Evolutionary conservation across 2,797 vertebrate genomes (phyloP).

Genomic region (Anabas testudineus): DNA sequence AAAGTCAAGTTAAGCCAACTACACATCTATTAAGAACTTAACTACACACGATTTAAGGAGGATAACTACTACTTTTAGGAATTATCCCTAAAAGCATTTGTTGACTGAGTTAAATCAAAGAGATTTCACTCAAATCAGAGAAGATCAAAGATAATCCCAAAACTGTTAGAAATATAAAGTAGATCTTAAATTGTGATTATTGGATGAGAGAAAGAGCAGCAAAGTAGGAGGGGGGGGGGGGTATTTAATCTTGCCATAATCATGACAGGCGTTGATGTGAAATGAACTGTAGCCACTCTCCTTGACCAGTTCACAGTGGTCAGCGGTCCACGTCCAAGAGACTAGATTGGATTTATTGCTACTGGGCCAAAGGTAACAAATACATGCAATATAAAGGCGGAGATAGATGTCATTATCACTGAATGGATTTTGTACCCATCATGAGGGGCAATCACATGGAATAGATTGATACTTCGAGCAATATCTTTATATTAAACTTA

Average conservation of each 20-base stretch:
- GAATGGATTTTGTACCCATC: slow-evolving; percentile 83
- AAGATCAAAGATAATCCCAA: neutral
- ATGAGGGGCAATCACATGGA: slow-evolving; percentile 81
- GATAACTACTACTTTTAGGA: too few species aligned
- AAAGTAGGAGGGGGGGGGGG: slow-evolving; percentile 17
- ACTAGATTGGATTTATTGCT: slow-evolving; percentile 88
- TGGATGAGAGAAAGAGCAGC: slow-evolving; percentile 6
- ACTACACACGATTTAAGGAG: too few species aligned
- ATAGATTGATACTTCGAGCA: slow-evolving; percentile 84
- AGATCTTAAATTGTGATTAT: slow-evolving; percentile 11
- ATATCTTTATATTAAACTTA: slow-evolving; percentile 78
- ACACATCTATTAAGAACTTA: too few species aligned
- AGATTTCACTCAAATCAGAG: neutral
- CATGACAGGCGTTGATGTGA: slow-evolving; percentile 75
- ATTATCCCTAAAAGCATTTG: neutral
- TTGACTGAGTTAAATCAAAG: neutral
- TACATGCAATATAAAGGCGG: slow-evolving; percentile 82
- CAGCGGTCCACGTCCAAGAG: slow-evolving; percentile 84
- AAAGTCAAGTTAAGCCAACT: too few species aligned
- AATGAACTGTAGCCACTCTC: slow-evolving; percentile 84
- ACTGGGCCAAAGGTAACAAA: slow-evolving; percentile 87
- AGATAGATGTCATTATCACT: slow-evolving; percentile 82
- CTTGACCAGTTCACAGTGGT: slow-evolving; percentile 86
- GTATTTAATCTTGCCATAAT: slow-evolving; percentile 77
- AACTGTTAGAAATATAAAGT: neutral